Conservation (phyloP, 2,888 invertebrate species). For the Icerya purchasi region DNA sequence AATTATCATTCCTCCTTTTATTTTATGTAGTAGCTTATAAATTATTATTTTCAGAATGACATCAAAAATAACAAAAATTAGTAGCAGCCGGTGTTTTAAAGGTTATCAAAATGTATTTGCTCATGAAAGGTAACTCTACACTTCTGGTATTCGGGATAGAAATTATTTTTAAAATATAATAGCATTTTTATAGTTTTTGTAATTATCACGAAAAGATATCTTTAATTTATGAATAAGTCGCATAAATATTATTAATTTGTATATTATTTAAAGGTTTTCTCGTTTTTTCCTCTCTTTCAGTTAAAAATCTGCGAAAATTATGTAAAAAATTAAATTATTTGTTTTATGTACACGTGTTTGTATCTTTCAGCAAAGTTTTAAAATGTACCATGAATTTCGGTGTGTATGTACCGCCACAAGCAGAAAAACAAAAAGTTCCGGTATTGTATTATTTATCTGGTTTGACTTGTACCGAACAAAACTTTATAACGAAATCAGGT, state of each 20-base stretch:
- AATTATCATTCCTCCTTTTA: no score
- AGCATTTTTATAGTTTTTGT: no score
- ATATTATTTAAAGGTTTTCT: no score
- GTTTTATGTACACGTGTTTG: slow-evolving; percentile 5
- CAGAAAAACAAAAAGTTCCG: slow-evolving; percentile 39
- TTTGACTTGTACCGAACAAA: slow-evolving; percentile 80
- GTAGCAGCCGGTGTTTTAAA: slow-evolving; percentile 51
- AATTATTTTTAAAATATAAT: neutral
- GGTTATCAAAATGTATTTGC: slow-evolving; percentile 68
- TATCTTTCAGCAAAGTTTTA: slow-evolving; percentile 36
- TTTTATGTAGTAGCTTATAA: no score
- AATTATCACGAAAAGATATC: no score
- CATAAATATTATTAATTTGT: no score
- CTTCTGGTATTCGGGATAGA: neutral
- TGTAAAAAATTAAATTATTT: neutral
- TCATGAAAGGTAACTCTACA: slow-evolving; percentile 49
- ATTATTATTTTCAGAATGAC: no score
- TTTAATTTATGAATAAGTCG: no score
- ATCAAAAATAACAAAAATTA: slow-evolving; percentile 24
- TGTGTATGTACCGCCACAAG: slow-evolving; percentile 65
- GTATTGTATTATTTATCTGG: slow-evolving; percentile 83
- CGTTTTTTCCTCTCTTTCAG: neutral
- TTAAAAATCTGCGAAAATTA: neutral
- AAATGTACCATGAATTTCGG: slow-evolving; percentile 87
- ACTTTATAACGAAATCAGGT: slow-evolving; percentile 89